Percentiles rank a stretch among this genome's conserved stretches.
Conservation (phyloP, 1,140 invertebrate genomes). For the Heliconius eleuchia region DNA sequence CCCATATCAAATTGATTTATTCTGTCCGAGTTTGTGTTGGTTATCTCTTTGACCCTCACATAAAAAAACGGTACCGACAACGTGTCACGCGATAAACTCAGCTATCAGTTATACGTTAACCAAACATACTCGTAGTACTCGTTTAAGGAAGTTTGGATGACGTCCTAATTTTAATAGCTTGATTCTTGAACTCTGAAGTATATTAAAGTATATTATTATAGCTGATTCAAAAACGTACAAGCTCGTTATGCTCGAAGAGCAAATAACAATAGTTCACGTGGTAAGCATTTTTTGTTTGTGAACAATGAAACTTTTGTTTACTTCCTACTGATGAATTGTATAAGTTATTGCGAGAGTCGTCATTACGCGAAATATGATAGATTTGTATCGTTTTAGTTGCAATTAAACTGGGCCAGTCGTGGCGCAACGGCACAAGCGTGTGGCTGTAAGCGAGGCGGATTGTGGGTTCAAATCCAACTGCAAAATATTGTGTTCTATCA, state of each 20-base stretch:
- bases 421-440: too few relatives aligned
- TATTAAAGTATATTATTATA: constrained; percentile 3
- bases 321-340: constrained; percentile 33
- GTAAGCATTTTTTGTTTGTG: constrained; percentile 27
- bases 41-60: constrained; percentile 32
- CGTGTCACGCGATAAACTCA: constrained; percentile 22
- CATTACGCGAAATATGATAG: constrained; percentile 23
- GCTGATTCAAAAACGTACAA: constrained; percentile 18
- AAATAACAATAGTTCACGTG: constrained; percentile 35
- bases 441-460: too few relatives aligned
- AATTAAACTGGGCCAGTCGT: background rate
- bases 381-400: background rate
- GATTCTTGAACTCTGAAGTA: background rate
- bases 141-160: constrained; percentile 18
- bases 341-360: constrained; percentile 33
- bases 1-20: background rate
- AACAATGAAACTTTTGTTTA: constrained; percentile 34
- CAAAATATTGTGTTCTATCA: background rate
- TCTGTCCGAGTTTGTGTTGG: background rate
- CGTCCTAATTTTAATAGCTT: constrained; percentile 7
- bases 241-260: constrained; percentile 26
- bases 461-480: too few relatives aligned
- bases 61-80: constrained; percentile 21
- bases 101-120: constrained; percentile 21
- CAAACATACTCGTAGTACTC: background rate